phyloP scores from a whole-genome alignment of 2,888 invertebrate genomes.

The Eurois occulta region DNA sequence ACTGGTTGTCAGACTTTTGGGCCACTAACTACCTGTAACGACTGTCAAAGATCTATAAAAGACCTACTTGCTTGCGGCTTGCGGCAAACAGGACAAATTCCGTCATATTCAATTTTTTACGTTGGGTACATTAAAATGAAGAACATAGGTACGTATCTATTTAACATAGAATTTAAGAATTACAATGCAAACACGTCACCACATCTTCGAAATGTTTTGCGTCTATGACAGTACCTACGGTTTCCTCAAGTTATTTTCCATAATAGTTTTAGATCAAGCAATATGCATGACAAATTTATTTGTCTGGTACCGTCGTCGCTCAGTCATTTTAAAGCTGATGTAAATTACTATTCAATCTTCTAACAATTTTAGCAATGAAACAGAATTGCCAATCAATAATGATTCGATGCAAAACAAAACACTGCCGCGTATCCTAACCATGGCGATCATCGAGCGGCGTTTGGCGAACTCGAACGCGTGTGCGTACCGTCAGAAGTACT shows the following conservation, averaged over 20 bases:
- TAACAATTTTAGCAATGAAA: not conserved
- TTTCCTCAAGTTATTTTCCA: not conserved
- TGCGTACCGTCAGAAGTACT: not conserved
- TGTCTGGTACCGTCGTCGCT: too few relatives aligned
- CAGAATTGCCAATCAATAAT: not conserved
- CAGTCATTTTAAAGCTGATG: not conserved
- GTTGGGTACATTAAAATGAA: too few relatives aligned
- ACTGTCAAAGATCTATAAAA: too few relatives aligned
- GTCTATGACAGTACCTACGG: too few relatives aligned
- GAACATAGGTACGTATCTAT: too few relatives aligned
- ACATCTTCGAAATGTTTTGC: not conserved
- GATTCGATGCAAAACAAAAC: slow-evolving; percentile 24
- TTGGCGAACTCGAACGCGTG: not conserved
- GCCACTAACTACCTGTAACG: not conserved
- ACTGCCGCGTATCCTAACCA: not conserved
- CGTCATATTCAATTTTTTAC: too few relatives aligned
- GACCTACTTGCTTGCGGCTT: too few relatives aligned
- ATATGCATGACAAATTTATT: not conserved
- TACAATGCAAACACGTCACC: too few relatives aligned
- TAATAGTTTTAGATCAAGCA: not conserved
- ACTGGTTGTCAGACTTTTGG: not conserved
- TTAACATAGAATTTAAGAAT: too few relatives aligned
- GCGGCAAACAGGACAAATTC: too few relatives aligned
- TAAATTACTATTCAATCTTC: not conserved
- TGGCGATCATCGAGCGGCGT: not conserved